Evolutionary conservation across 2,797 vertebrate genomes (phyloP), one percentile per base, ranked within the genome.

Genomic region (Sebastes elongatus): DNA sequence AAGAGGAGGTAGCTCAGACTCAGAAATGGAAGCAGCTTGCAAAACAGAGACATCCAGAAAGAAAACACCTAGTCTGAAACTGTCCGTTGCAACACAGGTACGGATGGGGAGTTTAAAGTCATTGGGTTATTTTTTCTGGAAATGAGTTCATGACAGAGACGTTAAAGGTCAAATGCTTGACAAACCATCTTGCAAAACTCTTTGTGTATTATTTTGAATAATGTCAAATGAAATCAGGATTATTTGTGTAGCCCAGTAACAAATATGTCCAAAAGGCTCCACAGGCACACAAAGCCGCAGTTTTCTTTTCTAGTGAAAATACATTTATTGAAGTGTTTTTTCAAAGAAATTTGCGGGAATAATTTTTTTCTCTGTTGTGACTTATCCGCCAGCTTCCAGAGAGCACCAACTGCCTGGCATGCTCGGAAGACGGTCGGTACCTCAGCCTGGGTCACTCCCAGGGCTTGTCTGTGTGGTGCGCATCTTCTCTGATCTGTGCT

Each of bases 381-480:
- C 23, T 64, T 49, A 10, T 64, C 14, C 13, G 0, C 72, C 72
- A 97, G 97, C 92, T 97, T 85, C 88, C 94, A 76, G 88, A 90
- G 76, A 94, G 81, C 76, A 91, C 94, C 53, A 96, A 93, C 69
- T 97, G 97, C 76, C 83, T 98, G 71, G 88, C 92, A 2, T 82
- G 94, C 73, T 93, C 95, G 0, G 94, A 90, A 1, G 96, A 97
- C 5, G 95, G 95, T 71, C 84, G 90, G 46, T 96, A 95, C 59
- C 57, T 98, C 57, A 95, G 97, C 86, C 75, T 96, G 3, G 98
- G 97, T 69, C 92, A 95, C 75, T 88, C 89, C 0, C 6, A 60
- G 32, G 97, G 97, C 46, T 90, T 99, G 78, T 93, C 94, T 23
- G 94, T 97, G 81, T 96, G 97, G 93, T 88, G 32, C 62, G 69